These are phyloP conservation scores for Poecilia latipinna DNA, from an alignment of 2,113 vertebrate genomes.

Conservation along the genomic window DNA sequence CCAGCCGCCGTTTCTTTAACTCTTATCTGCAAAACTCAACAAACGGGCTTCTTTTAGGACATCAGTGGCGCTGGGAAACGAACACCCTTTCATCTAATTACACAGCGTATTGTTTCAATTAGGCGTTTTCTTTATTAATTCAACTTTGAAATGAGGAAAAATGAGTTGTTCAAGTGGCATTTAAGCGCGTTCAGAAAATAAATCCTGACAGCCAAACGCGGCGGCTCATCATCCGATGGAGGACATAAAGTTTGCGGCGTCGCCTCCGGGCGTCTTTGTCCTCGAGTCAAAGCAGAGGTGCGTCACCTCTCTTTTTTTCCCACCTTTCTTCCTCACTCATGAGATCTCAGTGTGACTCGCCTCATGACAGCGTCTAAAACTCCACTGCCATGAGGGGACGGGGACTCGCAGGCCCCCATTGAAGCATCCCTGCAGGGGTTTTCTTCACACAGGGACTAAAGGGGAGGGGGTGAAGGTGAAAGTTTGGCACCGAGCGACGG, in stretches of 20 bases:
- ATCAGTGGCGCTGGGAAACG: conserved; percentile 63
- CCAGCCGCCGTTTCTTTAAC: conserved; percentile 44
- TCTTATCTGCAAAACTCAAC: conserved; percentile 79
- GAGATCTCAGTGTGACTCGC: conserved; percentile 84
- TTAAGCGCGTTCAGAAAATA: conserved; percentile 27
- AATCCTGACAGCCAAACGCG: conserved; percentile 36
- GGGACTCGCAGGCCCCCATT: conserved; percentile 82
- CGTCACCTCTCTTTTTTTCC: conserved; percentile 67
- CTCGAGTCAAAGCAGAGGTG: conserved; percentile 73
- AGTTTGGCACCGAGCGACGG: conserved; percentile 68
- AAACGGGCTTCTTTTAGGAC: conserved; percentile 53
- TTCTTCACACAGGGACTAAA: conserved; percentile 65
- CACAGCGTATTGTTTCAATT: conserved; percentile 69
- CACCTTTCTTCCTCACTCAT: conserved; percentile 69
- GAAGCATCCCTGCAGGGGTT: conserved; percentile 85
- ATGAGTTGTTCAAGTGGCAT: conserved; percentile 2
- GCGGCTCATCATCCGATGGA: neutral
- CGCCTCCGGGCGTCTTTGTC: conserved; percentile 57
- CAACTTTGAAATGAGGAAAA: conserved; percentile 51
- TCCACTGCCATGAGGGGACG: conserved; percentile 72
- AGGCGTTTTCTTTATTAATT: conserved; percentile 36
- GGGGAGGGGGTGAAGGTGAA: conserved; percentile 72
- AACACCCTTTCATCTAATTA: conserved; percentile 70
- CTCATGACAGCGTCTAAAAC: conserved; percentile 88
- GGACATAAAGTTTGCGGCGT: conserved; percentile 43